Conservation (phyloP, 2,113 vertebrate genomes). For the Nothobranchius kuhntae region DNA sequence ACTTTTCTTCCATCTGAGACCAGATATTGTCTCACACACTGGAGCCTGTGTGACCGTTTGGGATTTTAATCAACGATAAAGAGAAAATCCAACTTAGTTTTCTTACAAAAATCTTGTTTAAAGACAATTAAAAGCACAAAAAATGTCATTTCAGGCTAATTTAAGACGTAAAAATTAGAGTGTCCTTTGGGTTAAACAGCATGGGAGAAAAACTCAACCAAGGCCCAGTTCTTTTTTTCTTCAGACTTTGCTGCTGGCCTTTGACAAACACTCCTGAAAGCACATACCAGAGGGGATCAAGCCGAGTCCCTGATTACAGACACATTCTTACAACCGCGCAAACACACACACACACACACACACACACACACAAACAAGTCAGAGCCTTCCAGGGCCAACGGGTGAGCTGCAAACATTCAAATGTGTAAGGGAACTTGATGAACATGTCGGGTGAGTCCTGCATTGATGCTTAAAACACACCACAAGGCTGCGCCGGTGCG, state of each 20-base stretch:
- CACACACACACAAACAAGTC: constrained; percentile 33
- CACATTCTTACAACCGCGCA: constrained; percentile 39
- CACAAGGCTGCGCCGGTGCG: constrained; percentile 40
- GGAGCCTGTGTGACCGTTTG: constrained; percentile 13
- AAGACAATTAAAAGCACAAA: neutral
- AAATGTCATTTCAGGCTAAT: neutral
- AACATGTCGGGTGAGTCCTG: constrained; percentile 74
- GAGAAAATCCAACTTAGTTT: neutral
- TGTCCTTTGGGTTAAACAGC: neutral
- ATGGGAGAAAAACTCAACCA: constrained; percentile 18
- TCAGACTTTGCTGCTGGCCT: constrained; percentile 68
- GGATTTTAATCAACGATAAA: neutral
- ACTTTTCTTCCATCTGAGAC: constrained; percentile 32
- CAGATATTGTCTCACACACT: constrained; percentile 16
- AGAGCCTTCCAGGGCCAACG: constrained; percentile 51
- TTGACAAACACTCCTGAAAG: constrained; percentile 71
- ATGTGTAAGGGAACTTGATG: constrained; percentile 67
- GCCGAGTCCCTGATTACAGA: constrained; percentile 61
- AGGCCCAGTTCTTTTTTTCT: constrained; percentile 43
- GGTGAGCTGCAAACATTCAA: constrained; percentile 63
- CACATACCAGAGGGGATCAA: constrained; percentile 79
- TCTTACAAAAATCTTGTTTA: neutral
- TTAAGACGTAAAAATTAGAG: neutral
- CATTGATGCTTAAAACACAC: constrained; percentile 66
- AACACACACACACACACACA: constrained; percentile 34